These are phyloP conservation scores for Eulemur coronatus DNA, from an alignment of 2,797 vertebrate genomes.

Conservation along the genomic window DNA sequence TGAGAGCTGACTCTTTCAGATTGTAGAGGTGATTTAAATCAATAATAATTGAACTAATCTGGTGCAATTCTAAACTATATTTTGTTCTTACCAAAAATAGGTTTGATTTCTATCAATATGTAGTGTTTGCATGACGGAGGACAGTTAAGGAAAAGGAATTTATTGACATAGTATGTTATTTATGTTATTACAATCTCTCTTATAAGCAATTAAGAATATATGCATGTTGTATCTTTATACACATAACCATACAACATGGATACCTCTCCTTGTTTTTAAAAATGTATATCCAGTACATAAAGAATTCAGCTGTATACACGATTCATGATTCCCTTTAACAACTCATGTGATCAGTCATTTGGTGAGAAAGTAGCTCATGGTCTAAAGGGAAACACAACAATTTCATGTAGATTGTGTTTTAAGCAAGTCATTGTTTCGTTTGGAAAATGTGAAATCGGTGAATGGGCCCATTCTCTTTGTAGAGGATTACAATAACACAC, in stretches of 20 bases:
- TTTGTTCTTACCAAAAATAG: conserved; percentile 57
- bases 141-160: conserved; percentile 29
- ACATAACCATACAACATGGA: neutral
- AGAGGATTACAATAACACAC: conserved; percentile 90
- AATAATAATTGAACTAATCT: conserved; percentile 32
- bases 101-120: conserved; percentile 48
- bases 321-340: conserved; percentile 61
- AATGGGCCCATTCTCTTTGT: conserved; percentile 89
- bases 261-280: conserved; percentile 32
- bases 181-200: neutral
- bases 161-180: conserved; percentile 3
- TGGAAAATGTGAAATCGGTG: conserved; percentile 87
- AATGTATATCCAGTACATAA: neutral
- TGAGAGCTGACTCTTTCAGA: conserved; percentile 33
- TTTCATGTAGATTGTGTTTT: conserved; percentile 82
- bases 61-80: neutral
- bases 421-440: conserved; percentile 82
- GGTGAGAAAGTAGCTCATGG: conserved; percentile 67
- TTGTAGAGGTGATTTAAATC: conserved; percentile 31
- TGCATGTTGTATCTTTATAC: neutral
- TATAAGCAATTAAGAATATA: conserved; percentile 11
- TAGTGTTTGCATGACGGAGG: neutral
- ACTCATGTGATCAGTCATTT: conserved; percentile 58
- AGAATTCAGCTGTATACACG: conserved; percentile 41
- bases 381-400: conserved; percentile 76